These are phyloP conservation scores for Notospermus geniculatus DNA, from an alignment of 1,140 invertebrate genomes.

Conservation along the genomic window DNA sequence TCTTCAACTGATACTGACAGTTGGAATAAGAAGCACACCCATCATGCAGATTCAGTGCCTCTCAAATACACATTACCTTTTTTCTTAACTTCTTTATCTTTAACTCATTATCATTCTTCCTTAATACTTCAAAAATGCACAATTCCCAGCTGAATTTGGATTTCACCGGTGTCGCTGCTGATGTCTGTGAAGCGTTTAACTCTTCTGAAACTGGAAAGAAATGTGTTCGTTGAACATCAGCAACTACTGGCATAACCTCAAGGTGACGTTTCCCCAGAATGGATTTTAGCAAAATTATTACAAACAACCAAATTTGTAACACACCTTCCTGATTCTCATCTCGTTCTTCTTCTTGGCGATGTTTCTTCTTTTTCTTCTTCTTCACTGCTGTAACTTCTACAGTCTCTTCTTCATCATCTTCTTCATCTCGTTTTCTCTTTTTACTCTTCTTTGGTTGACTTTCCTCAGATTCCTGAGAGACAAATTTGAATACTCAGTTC, in stretches of 20 bases:
- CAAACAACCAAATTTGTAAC: no score
- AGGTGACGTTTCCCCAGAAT: no score
- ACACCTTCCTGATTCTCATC: not conserved
- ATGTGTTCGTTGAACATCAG: no score
- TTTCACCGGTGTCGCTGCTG: not conserved
- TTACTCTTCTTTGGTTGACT: conserved; percentile 20
- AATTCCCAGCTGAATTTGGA: conserved; percentile 33
- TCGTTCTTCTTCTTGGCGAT: not conserved
- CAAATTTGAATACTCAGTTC: no score
- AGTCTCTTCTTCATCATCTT: conserved; percentile 21
- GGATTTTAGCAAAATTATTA: no score
- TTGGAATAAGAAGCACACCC: no score
- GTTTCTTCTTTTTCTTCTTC: conserved; percentile 14
- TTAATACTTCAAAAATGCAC: conserved; percentile 30
- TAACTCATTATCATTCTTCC: conserved; percentile 29
- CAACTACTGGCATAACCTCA: no score
- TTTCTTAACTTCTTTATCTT: conserved; percentile 39
- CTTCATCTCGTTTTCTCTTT: conserved; percentile 12
- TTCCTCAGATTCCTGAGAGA: conserved; percentile 19
- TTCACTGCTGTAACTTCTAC: conserved; percentile 9
- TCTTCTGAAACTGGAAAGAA: no score
- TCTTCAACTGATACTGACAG: no score
- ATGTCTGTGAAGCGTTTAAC: no score
- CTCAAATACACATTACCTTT: conserved; percentile 28
- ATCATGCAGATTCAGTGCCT: not conserved